A percentile compares a stretch with the other conserved stretches of the same genome.
These are phyloP conservation scores for Accipiter virgatus DNA, from an alignment of 2,113 vertebrate species.

Conservation along the genomic window DNA sequence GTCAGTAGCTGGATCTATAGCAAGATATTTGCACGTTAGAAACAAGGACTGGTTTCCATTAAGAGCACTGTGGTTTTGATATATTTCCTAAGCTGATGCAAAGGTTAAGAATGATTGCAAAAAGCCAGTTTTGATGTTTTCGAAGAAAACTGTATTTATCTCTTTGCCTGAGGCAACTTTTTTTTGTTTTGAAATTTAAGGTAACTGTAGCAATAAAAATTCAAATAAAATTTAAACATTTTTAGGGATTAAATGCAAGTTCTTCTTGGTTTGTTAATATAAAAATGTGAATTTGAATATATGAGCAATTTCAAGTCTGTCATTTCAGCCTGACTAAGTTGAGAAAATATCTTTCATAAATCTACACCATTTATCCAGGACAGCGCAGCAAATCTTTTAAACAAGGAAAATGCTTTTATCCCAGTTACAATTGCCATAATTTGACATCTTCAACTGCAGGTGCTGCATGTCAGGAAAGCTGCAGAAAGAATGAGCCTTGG, in stretches of 20 bases:
- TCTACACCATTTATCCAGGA: neutral
- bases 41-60: neutral
- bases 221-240: neutral
- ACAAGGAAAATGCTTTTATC: neutral
- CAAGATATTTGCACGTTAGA: neutral
- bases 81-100: neutral
- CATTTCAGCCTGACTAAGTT: neutral
- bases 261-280: neutral
- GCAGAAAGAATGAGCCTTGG: neutral
- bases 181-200: neutral
- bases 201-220: neutral
- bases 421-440: neutral
- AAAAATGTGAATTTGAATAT: neutral
- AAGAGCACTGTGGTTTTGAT: neutral
- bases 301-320: neutral
- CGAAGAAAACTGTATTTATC: neutral
- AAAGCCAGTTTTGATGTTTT: neutral
- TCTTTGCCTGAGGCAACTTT: neutral
- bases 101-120: neutral
- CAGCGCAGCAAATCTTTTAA: neutral
- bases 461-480: slow-evolving; percentile 50
- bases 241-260: neutral
- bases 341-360: neutral
- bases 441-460: slow-evolving; percentile 28
- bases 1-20: neutral